phyloP scores from a whole-genome alignment of 2,113 vertebrate species.

The Elachura formosa region DNA sequence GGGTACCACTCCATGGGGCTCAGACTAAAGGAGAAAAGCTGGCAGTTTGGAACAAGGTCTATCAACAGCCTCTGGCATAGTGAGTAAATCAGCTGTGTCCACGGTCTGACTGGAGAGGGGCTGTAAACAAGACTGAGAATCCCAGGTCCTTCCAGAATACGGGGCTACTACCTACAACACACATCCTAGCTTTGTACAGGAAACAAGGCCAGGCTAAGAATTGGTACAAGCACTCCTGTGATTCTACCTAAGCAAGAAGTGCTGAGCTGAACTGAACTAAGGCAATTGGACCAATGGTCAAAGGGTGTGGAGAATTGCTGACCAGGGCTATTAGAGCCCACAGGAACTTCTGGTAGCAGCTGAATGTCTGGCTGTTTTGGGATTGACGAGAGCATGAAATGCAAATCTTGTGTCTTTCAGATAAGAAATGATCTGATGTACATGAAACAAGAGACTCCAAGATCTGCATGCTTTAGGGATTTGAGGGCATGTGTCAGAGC shows the following conservation, averaged over 20 bases:
- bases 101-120: background rate
- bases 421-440: background rate
- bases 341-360: background rate
- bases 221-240: fast-evolving
- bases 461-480: background rate
- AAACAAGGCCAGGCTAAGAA: background rate
- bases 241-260: fast-evolving
- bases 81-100: background rate
- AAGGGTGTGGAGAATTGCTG: background rate
- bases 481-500: background rate
- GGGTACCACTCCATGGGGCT: background rate
- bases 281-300: background rate
- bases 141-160: background rate
- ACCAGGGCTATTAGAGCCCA: background rate
- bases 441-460: background rate
- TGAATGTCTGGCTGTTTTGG: background rate
- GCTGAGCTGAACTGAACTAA: background rate
- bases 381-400: background rate
- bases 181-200: background rate
- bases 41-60: background rate
- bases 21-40: background rate
- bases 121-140: background rate
- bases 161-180: background rate
- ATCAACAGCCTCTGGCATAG: background rate
- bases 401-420: background rate